These are phyloP conservation scores for Amia ocellicauda DNA, from an alignment of 2,113 vertebrate genomes.

Conservation along the genomic window DNA sequence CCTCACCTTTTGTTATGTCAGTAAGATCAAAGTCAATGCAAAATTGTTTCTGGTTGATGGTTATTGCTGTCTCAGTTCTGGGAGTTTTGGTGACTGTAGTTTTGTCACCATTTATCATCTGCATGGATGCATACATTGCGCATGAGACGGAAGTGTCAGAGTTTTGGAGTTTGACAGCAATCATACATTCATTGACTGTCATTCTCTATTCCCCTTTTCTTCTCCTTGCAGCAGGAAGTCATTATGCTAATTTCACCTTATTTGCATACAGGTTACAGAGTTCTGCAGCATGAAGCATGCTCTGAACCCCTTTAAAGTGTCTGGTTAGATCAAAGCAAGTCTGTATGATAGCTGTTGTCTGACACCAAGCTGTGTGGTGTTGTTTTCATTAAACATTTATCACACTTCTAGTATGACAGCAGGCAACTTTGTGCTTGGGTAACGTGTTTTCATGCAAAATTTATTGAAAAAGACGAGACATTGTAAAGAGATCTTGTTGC, in stretches of 20 bases:
- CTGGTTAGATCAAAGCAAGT: conserved; percentile 85
- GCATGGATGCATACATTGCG: conserved; percentile 40
- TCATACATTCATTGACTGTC: conserved; percentile 46
- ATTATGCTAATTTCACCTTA: conserved; percentile 67
- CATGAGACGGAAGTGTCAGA: conserved; percentile 39
- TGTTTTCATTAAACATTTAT: conserved; percentile 99
- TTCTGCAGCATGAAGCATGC: conserved; percentile 57
- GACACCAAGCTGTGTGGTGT: conserved; percentile 85
- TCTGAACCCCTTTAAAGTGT: conserved; percentile 67
- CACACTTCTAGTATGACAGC: conserved; percentile 88
- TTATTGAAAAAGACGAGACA: conserved; percentile 83
- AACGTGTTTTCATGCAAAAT: conserved; percentile 95
- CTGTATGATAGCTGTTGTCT: conserved; percentile 78
- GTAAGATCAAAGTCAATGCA: conserved; percentile 16
- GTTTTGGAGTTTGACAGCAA: conserved; percentile 47
- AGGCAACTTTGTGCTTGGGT: conserved; percentile 81
- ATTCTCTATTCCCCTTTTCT: conserved; percentile 42
- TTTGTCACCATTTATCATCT: conserved; percentile 24
- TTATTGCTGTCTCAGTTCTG: conserved; percentile 21
- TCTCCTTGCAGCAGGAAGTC: conserved; percentile 58
- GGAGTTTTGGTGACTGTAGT: not conserved
- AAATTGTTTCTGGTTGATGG: conserved; percentile 26
- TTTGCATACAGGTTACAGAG: conserved; percentile 83
- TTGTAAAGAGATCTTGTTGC: conserved; percentile 82
- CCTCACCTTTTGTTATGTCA: not conserved